A percentile compares a stretch with the other conserved stretches of the same genome.
Conservation (phyloP, 2,797 vertebrate species). For the Urosaurus nigricauda region DNA sequence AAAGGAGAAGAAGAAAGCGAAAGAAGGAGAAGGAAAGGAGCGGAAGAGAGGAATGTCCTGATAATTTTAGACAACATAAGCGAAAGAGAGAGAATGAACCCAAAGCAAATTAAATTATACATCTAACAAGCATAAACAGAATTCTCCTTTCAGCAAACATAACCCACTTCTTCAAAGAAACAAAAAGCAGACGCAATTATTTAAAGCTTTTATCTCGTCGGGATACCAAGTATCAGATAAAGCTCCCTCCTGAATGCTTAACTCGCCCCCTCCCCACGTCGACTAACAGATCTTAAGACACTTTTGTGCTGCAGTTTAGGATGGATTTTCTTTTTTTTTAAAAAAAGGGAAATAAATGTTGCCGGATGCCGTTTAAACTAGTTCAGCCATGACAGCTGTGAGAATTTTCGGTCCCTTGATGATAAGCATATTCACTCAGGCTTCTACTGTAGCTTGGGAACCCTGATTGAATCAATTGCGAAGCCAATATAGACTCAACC, state of each 20-base stretch:
- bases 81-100: neutral
- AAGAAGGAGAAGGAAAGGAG: neutral
- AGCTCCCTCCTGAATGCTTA: slow-evolving; percentile 62
- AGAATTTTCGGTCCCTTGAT: neutral
- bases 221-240: slow-evolving; percentile 58
- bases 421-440: neutral
- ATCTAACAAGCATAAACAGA: slow-evolving; percentile 65
- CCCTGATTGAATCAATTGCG: neutral
- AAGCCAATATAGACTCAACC: too few species aligned
- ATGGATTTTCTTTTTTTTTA: neutral
- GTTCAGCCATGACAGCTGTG: neutral
- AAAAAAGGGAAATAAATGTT: neutral
- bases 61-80: slow-evolving; percentile 52
- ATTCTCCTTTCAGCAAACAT: slow-evolving; percentile 65
- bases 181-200: slow-evolving; percentile 71
- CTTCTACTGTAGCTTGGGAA: too few species aligned
- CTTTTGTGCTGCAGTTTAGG: neutral
- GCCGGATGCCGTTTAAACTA: neutral
- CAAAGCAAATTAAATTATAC: slow-evolving; percentile 74
- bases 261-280: slow-evolving; percentile 59
- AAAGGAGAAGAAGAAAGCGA: neutral
- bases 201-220: slow-evolving; percentile 70
- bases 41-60: slow-evolving; percentile 10
- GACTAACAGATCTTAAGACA: slow-evolving; percentile 51
- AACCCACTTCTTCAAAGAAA: slow-evolving; percentile 75